Percentiles rank a stretch among this genome's conserved stretches.
phyloP scores from a whole-genome alignment of 2,113 vertebrate genomes.

The Nannobrachium achirus region DNA sequence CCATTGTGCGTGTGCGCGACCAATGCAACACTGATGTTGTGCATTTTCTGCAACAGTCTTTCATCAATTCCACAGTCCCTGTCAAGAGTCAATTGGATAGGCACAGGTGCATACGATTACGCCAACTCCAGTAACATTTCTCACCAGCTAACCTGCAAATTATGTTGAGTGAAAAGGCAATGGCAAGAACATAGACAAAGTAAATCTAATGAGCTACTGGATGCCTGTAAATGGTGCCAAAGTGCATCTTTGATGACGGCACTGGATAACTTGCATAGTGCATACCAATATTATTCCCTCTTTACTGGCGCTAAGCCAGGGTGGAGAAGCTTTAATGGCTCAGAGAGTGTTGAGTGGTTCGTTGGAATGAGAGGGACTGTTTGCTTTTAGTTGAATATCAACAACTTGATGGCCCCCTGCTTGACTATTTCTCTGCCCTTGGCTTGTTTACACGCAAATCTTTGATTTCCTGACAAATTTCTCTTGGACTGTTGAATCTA shows the following conservation, averaged over 20 bases:
- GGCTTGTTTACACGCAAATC: constrained; percentile 13
- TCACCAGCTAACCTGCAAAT: constrained; percentile 6
- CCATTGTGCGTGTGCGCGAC: too few relatives aligned
- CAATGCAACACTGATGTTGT: too few relatives aligned
- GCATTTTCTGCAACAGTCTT: too few relatives aligned
- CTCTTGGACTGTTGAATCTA: background rate
- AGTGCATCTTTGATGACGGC: constrained; percentile 11
- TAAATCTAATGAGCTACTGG: background rate
- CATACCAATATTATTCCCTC: constrained; percentile 21
- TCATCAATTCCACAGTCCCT: background rate
- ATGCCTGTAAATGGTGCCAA: constrained; percentile 5
- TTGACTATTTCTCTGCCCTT: constrained; percentile 9
- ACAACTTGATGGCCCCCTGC: constrained; percentile 1
- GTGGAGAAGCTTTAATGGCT: constrained; percentile 26
- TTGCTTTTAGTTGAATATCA: constrained; percentile 50
- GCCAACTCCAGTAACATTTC: constrained; percentile 15
- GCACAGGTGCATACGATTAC: constrained; percentile 6
- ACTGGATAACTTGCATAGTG: constrained; percentile 10
- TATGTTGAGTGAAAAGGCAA: constrained; percentile 4
- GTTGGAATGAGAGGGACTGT: constrained; percentile 40
- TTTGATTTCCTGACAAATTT: background rate
- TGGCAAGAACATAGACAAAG: constrained; percentile 10
- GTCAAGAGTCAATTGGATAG: background rate
- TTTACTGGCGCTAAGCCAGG: constrained; percentile 32
- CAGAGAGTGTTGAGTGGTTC: constrained; percentile 54